A percentile compares a stretch with the other conserved stretches of the same genome.
phyloP scores from a whole-genome alignment of 2,888 invertebrate species.

The Adelognathus sp. region DNA sequence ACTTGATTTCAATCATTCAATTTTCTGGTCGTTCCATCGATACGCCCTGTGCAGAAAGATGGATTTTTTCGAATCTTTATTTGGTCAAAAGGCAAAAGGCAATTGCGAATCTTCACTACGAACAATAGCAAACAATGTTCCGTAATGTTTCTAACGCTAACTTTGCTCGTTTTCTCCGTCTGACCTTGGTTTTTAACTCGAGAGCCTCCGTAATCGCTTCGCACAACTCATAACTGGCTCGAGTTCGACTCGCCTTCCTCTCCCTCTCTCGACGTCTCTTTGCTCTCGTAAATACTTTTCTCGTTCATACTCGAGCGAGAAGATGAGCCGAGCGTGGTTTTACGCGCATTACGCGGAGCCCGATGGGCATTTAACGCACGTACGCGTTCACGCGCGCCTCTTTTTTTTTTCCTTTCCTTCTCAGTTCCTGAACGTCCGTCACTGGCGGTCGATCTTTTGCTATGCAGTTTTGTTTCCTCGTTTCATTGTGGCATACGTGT shows the following conservation, averaged over 20 bases:
- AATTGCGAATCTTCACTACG: neutral
- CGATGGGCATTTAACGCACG: slow-evolving; percentile 6
- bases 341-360: neutral
- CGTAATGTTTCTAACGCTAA: neutral
- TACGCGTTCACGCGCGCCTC: neutral
- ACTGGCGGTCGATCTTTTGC: neutral
- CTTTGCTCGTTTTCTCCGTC: neutral
- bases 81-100: neutral
- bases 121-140: neutral
- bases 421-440: neutral
- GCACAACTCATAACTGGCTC: neutral
- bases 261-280: neutral
- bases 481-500: neutral
- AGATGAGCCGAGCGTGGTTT: slow-evolving; percentile 3
- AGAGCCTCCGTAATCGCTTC: slow-evolving; percentile 35
- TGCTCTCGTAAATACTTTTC: slow-evolving; percentile 42
- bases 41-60: too few species aligned
- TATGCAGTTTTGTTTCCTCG: neutral
- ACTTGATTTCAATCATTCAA: too few species aligned
- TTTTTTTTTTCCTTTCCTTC: neutral
- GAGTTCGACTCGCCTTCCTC: neutral
- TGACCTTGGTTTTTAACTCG: slow-evolving; percentile 32
- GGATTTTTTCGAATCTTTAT: too few species aligned
- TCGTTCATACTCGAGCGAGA: neutral
- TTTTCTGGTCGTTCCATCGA: too few species aligned